Conservation (phyloP, 2,113 vertebrate species). For the Hippocampus barbouri region DNA sequence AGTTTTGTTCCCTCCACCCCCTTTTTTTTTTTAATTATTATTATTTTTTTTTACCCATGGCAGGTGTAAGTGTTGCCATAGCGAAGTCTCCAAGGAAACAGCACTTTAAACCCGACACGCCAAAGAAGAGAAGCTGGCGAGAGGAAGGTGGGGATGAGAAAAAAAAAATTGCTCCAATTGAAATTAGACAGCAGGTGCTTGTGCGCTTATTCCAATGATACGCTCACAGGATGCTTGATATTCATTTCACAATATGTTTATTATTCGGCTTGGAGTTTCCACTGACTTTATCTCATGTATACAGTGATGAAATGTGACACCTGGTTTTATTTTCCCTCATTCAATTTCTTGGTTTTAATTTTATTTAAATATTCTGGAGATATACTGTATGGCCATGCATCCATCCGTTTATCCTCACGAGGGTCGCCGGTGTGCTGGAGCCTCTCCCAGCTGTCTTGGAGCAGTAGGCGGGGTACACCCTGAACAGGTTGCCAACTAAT, state of each 20-base stretch:
- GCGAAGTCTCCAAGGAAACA: conserved; percentile 70
- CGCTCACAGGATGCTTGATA: neutral
- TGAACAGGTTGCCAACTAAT: too few relatives aligned
- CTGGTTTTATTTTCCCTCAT: too few relatives aligned
- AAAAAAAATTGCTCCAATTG: conserved; percentile 5
- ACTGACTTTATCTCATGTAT: too few relatives aligned
- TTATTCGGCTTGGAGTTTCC: neutral
- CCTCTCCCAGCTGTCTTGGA: too few relatives aligned
- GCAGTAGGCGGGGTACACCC: too few relatives aligned
- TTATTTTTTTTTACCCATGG: conserved; percentile 48
- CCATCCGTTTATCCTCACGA: too few relatives aligned
- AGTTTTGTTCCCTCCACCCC: conserved; percentile 8
- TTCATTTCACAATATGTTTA: neutral
- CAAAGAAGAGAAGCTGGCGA: neutral
- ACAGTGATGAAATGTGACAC: too few relatives aligned
- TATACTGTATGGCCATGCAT: too few relatives aligned
- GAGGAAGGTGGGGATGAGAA: neutral
- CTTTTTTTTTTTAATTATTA: neutral
- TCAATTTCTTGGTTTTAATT: too few relatives aligned
- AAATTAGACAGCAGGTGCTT: conserved; percentile 16
- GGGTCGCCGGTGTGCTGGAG: too few relatives aligned
- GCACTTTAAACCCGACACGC: conserved; percentile 38
- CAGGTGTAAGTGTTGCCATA: conserved; percentile 71
- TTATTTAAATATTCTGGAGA: too few relatives aligned
- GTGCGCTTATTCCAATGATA: neutral